These are phyloP conservation scores for Chondrilla cf. caribensis DNA, from an alignment of 37 sponge, comb jelly and placozoan species.

Conservation along the genomic window DNA sequence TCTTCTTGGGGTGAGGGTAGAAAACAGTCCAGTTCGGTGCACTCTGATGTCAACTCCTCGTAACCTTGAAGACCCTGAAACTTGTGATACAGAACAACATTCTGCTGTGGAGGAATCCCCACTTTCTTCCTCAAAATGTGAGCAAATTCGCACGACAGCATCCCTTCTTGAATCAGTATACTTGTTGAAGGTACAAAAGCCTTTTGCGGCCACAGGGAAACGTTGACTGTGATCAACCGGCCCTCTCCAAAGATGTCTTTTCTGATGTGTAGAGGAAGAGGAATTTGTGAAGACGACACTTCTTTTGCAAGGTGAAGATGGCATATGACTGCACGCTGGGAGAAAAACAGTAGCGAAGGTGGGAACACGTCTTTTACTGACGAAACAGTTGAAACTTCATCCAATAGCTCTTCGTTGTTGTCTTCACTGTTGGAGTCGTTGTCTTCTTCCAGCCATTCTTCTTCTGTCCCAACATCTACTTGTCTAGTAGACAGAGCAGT, in stretches of 20 bases:
- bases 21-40: conserved; percentile 29
- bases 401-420: background rate
- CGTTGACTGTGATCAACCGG: background rate
- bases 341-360: background rate
- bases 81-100: conserved; percentile 35
- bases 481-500: background rate
- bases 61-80: background rate
- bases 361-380: no score
- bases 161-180: conserved; percentile 24
- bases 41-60: conserved; percentile 1
- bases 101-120: background rate
- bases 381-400: no score
- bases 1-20: conserved; percentile 28
- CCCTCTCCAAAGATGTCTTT: conserved; percentile 16
- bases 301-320: conserved; percentile 23
- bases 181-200: background rate
- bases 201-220: conserved; percentile 28
- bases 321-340: conserved; percentile 19
- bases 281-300: background rate
- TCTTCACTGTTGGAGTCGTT: background rate
- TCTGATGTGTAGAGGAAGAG: conserved; percentile 18
- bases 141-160: conserved; percentile 37
- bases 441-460: background rate
- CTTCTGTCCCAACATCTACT: background rate
- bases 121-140: conserved; percentile 23